Evolutionary conservation across 2,888 invertebrate species (phyloP), one percentile per base, ranked within the genome.

Genomic region (Oxystoma pomonae): DNA sequence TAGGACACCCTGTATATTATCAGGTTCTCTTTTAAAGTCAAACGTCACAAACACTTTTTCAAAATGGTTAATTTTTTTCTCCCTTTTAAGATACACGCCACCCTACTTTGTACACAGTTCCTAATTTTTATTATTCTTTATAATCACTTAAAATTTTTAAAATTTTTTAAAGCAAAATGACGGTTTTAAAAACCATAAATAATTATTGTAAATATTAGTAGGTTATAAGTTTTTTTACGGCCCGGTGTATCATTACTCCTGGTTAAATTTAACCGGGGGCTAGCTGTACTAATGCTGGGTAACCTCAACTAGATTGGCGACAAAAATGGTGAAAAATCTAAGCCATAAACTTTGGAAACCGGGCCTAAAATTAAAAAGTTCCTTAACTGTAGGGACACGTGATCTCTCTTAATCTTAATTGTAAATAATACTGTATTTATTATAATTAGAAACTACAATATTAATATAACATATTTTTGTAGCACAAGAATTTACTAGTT

Each of bases 171-270:
- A n/a, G n/a, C n/a, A n/a, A n/a, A n/a, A n/a, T n/a, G n/a, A n/a
- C n/a, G n/a, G n/a, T n/a, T n/a, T n/a, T n/a, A n/a, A 56, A 49
- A 17, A 61, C 62, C 64, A 64, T 62, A 58, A 60, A 62, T 62
- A 59, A 64, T 61, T 58, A 59, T 53, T 70, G 68, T 68, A 69
- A 67, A 68, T 70, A 70, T 35, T 35, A 51, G 52, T 65, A 65
- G 57, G 63, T 65, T 58, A 64, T 68, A 68, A 63, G 63, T 66
- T 68, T 67, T 65, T 65, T 60, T 21, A 17, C 52, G 53, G 12
- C 35, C 35, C 35, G 35, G 12, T 35, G 35, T n/a, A n/a, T n/a
- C n/a, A n/a, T n/a, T n/a, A n/a, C n/a, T n/a, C n/a, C n/a, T n/a
- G n/a, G n/a, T n/a, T n/a, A n/a, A n/a, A n/a, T n/a, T n/a, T n/a